Conservation (phyloP, 2,113 vertebrate genomes). For the Clupea harengus region DNA sequence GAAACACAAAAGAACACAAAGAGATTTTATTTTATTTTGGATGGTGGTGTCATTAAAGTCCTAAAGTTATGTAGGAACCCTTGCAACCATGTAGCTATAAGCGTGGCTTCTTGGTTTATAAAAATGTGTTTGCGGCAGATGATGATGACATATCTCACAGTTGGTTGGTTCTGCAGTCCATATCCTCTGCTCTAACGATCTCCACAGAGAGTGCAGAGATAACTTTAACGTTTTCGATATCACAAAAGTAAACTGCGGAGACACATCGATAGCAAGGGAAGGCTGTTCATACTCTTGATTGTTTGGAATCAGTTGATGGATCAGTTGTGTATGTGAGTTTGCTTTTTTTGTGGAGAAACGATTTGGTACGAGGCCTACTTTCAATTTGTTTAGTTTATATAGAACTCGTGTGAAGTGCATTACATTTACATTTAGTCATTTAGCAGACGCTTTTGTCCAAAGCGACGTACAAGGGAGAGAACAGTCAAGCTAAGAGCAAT, state of each 20-base stretch:
- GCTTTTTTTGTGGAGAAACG: not conserved
- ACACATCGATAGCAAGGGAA: not conserved
- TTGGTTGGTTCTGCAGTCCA: not conserved
- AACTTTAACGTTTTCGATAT: not conserved
- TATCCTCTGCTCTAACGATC: not conserved
- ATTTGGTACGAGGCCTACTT: not conserved
- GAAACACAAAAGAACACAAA: too few species aligned
- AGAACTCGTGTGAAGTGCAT: too few species aligned
- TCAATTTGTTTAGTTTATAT: not conserved
- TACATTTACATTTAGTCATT: not conserved
- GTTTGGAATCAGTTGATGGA: not conserved
- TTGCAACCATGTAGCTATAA: too few species aligned
- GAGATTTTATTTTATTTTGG: not conserved
- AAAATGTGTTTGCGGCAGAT: not conserved
- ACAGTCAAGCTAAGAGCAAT: too few species aligned
- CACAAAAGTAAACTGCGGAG: not conserved
- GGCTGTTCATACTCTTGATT: not conserved
- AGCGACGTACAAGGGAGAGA: too few species aligned
- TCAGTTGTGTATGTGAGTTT: too few species aligned
- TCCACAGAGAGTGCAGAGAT: not conserved
- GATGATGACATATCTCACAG: not conserved
- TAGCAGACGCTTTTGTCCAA: too few species aligned
- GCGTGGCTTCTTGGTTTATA: not conserved
- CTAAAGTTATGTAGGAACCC: not conserved
- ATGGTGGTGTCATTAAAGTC: not conserved